Evolutionary conservation across 2,113 vertebrate genomes (phyloP).

Genomic region (Oreochromis aureus): DNA sequence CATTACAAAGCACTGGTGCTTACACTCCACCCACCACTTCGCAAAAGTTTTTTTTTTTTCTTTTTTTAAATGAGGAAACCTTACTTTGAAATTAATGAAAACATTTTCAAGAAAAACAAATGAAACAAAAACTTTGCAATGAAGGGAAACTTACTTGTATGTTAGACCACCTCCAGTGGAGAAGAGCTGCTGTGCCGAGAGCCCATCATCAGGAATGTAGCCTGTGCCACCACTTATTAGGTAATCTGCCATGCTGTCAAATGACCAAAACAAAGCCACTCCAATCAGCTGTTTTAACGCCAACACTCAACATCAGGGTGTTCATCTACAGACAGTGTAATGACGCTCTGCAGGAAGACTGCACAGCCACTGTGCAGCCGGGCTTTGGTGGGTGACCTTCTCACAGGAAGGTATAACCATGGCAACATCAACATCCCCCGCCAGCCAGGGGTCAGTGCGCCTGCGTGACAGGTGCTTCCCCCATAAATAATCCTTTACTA

Average conservation of each 20-base stretch:
- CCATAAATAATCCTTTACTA: neutral
- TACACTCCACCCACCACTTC: conserved; percentile 30
- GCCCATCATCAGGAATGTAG: conserved; percentile 86
- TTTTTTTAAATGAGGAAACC: neutral
- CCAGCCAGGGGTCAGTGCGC: neutral
- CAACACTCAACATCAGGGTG: neutral
- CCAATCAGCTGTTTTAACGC: neutral
- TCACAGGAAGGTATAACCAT: conserved; percentile 42
- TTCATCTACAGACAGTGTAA: neutral
- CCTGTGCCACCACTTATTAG: conserved; percentile 89
- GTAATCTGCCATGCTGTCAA: conserved; percentile 86
- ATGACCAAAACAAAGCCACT: conserved; percentile 1
- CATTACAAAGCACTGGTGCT: conserved; percentile 64
- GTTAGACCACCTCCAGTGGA: conserved; percentile 86
- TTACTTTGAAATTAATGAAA: conserved; percentile 1
- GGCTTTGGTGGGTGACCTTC: conserved; percentile 6
- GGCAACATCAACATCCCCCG: conserved; percentile 29
- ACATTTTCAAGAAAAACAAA: neutral
- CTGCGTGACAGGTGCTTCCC: neutral
- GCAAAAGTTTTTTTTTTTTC: neutral
- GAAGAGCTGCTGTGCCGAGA: conserved; percentile 90
- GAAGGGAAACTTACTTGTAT: conserved; percentile 81
- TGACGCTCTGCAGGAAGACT: neutral
- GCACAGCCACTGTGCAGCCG: neutral
- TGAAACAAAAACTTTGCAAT: neutral